Evolutionary conservation across 2,888 invertebrate species (phyloP), one percentile per base, ranked within the genome.

Genomic region (Polyploca ridens): DNA sequence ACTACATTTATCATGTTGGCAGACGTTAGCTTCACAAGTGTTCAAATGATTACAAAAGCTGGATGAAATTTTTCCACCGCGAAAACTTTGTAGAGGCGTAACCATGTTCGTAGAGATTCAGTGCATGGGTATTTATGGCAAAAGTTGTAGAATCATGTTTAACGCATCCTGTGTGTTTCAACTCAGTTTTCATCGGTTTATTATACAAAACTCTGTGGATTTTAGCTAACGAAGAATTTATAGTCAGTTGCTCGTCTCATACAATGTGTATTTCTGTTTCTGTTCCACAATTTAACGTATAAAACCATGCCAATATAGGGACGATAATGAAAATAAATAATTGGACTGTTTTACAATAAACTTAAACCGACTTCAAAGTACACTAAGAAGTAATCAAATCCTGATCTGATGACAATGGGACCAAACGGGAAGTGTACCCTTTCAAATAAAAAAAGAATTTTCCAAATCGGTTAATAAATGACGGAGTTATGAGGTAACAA

Each of bases 151-250:
- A 71, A 67, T 13, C 41, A 41, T 41, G 41, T 41, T 41, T 66
- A 76, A 74, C 69, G 69, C 74, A 74, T 77, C 69, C 74, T 74
- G 67, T 72, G 68, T 71, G 73, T 64, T 64, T 69, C 67, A 71
- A 76, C 68, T 71, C 71, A 74, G 70, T 75, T 77, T 76, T 75
- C 75, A 78, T 79, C 67, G 73, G 72, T 74, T 75, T 77, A 76
- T 79, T 77, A 80, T 78, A 76, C 75, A 73, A 72, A 66, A 67
- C 64, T 67, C 64, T 67, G 66, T 63, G 68, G 69, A 73, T 72
- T 74, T 66, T 59, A 59, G 68, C 66, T 65, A 68, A 69, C 66
- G 63, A 19, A 58, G 33, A 60, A 60, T 60, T 38, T 60, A 60
- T 60, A 19, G 10, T 41, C 41, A 41, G 41, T 60, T 2, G 38